Conservation (phyloP, 2,113 vertebrate genomes). For the Chaetodon trifascialis region DNA sequence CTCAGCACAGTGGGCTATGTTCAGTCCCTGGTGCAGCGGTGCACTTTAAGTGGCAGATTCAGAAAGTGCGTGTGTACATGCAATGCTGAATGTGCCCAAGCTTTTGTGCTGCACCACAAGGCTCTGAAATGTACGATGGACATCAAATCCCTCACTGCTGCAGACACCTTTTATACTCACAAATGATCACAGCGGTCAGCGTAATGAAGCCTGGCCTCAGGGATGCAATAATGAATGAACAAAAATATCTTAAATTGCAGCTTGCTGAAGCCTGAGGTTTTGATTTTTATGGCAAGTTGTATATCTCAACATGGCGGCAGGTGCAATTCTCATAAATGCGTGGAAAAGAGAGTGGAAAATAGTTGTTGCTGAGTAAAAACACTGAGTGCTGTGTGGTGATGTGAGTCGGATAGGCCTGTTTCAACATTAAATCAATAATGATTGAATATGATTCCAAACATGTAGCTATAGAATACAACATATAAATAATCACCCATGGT, state of each 20-base stretch:
- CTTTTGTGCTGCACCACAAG: conserved; percentile 27
- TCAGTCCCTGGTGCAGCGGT: conserved; percentile 54
- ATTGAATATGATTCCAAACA: conserved; percentile 1
- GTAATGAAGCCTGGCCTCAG: conserved; percentile 18
- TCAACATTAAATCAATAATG: background rate
- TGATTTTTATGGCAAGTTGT: conserved; percentile 20
- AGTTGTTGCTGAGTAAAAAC: too few relatives aligned
- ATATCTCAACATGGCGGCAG: conserved; percentile 2
- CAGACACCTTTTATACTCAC: conserved; percentile 23
- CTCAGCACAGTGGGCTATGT: conserved; percentile 49
- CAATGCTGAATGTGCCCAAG: conserved; percentile 29
- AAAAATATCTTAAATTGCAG: conserved; percentile 29
- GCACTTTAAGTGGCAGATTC: conserved; percentile 37
- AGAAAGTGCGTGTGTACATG: conserved; percentile 22
- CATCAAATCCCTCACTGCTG: conserved; percentile 26
- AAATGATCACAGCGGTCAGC: conserved; percentile 35
- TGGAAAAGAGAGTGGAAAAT: background rate
- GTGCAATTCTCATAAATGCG: conserved; percentile 25
- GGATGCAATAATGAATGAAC: conserved; percentile 23
- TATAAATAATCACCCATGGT: background rate
- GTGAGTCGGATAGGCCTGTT: background rate
- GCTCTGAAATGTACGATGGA: conserved; percentile 41
- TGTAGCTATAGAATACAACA: background rate
- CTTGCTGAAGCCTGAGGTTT: conserved; percentile 21
- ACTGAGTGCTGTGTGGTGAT: background rate